Percentiles rank a stretch among this genome's conserved stretches.
These are phyloP conservation scores for Melipona beecheii DNA, from an alignment of 2,888 invertebrate species.

Conservation along the genomic window DNA sequence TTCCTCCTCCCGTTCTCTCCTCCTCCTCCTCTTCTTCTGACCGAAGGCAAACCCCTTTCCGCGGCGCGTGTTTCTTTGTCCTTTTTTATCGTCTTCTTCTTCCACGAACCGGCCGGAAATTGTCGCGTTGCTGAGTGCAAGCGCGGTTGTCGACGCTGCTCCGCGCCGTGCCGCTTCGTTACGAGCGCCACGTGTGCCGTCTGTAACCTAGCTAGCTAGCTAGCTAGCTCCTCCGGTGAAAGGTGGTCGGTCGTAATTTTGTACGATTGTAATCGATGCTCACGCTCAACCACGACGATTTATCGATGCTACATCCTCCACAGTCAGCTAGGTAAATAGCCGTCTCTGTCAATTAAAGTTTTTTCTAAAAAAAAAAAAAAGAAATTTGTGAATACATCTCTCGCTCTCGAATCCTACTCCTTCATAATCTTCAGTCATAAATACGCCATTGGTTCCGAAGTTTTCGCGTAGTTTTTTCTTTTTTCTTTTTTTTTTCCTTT, in stretches of 20 bases:
- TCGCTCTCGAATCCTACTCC: neutral
- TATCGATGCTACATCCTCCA: neutral
- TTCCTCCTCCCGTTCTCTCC: neutral
- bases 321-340: neutral
- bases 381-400: neutral
- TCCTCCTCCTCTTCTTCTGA: slow-evolving; percentile 5
- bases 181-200: slow-evolving; percentile 57
- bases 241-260: slow-evolving; percentile 37
- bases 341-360: no score
- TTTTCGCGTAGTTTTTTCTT: neutral
- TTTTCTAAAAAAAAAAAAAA: no score
- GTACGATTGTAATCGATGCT: slow-evolving; percentile 33
- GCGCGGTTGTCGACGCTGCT: slow-evolving; percentile 38
- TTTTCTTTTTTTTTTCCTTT: neutral
- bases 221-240: slow-evolving; percentile 5
- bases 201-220: no score
- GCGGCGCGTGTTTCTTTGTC: slow-evolving; percentile 20
- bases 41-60: slow-evolving; percentile 25
- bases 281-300: neutral
- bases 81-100: slow-evolving; percentile 57
- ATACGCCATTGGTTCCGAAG: neutral
- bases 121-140: slow-evolving; percentile 54
- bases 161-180: slow-evolving; percentile 11
- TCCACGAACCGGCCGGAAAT: slow-evolving; percentile 71
- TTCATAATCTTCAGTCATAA: neutral